phyloP scores from a whole-genome alignment of 1,140 invertebrate genomes.

The Andrena cerasifolii region DNA sequence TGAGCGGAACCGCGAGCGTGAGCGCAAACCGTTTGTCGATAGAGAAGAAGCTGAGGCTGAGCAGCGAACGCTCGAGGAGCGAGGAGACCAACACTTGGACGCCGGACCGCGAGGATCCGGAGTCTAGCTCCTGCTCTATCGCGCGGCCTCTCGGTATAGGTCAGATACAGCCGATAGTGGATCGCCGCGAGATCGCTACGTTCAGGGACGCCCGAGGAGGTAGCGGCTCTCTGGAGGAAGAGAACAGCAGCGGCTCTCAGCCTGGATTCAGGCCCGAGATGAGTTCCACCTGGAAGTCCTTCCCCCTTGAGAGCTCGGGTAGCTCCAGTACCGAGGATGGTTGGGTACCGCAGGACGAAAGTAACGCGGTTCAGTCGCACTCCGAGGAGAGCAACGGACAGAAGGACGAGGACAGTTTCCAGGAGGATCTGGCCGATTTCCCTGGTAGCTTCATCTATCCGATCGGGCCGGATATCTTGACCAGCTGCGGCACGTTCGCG shows the following conservation, averaged over 20 bases:
- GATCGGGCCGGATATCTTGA: slow-evolving; percentile 86
- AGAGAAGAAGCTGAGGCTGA: slow-evolving; percentile 77
- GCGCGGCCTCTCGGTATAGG: slow-evolving; percentile 89
- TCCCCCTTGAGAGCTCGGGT: slow-evolving; percentile 90
- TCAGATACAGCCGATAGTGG: slow-evolving; percentile 82
- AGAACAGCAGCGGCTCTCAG: slow-evolving; percentile 88
- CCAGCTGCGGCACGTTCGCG: slow-evolving; percentile 87
- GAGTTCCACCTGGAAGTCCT: slow-evolving; percentile 90
- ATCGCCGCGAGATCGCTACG: slow-evolving; percentile 76
- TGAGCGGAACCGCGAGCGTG: slow-evolving; percentile 35
- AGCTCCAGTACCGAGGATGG: slow-evolving; percentile 92
- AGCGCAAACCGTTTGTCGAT: slow-evolving; percentile 71
- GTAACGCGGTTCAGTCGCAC: slow-evolving; percentile 81
- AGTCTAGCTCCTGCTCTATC: slow-evolving; percentile 90
- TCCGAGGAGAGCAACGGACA: slow-evolving; percentile 84
- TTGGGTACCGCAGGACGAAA: slow-evolving; percentile 89
- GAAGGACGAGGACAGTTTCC: slow-evolving; percentile 86
- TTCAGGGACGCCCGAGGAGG: slow-evolving; percentile 71
- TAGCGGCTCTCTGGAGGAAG: slow-evolving; percentile 76
- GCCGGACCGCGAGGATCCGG: slow-evolving; percentile 86
- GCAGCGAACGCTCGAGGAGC: slow-evolving; percentile 78
- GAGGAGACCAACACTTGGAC: slow-evolving; percentile 81
- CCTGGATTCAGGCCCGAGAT: slow-evolving; percentile 85
- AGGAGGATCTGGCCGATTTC: slow-evolving; percentile 89
- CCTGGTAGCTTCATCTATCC: slow-evolving; percentile 88